Evolutionary conservation across 2,888 invertebrate species (phyloP), one percentile per base, ranked within the genome.

Genomic region (Leptinotarsa juncta): DNA sequence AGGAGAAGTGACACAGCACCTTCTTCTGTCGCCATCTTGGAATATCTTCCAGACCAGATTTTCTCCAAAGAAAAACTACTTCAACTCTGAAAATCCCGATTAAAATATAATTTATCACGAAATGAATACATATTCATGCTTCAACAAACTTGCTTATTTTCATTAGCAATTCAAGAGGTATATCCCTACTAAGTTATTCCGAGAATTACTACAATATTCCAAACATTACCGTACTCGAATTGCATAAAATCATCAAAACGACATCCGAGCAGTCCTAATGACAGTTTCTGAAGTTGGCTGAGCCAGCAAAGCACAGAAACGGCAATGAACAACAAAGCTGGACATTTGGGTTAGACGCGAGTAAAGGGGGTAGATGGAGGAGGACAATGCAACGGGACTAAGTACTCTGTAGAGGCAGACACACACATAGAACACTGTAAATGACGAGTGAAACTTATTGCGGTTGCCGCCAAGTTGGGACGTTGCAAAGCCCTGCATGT

Each of bases 371-470:
- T 71, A 65, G 3, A 65, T 57, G 72, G 55, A 60, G 55, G 67
- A 65, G 71, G 73, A 72, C 73, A 74, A 72, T 72, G 71, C 70
- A 65, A 42, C 53, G 23, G 62, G 69, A 67, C 73, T 72, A 77
- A 72, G 73, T 70, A 72, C 32, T 72, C 32, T 53, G 65, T 66
- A 42, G 72, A 74, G 73, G 72, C 74, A 42, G 68, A 68, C 68
- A 57, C 68, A 68, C 57, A 73, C 68, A 76, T 57, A 76, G 75
- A 70, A 73, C 67, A 69, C 55, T 73, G 73, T 73, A 71, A 76
- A 74, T 72, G 77, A 72, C 76, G 73, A 73, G 67, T 65, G 62
- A 74, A 79, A 79, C 78, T 78, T 79, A 78, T 77, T 77, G 79
- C 65, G 78, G 79, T 78, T 76, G 65, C 75, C 66, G 60, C 65